Evolutionary conservation across 2,888 invertebrate species (phyloP), one percentile per base, ranked within the genome.

Genomic region (Leuctra nigra): DNA sequence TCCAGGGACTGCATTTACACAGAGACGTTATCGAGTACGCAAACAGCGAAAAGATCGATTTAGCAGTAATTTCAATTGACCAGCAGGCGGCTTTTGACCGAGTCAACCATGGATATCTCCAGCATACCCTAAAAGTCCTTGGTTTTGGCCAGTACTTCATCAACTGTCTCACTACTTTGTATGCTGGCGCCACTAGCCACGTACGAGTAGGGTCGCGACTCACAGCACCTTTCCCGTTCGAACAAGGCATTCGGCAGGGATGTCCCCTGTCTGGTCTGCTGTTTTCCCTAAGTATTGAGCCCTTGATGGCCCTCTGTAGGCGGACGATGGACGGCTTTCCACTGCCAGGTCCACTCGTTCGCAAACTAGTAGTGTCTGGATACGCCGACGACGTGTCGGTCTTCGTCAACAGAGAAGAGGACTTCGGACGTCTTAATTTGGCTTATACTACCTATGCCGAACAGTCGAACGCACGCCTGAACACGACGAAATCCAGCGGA

Each of bases 51-150:
- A 33, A 48, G 33, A 9, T 48, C 11, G 33, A 29, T 25, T 20
- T 48, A 4, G 48, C 29, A 20, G 16, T 48, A 2, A 16, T 48
- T 14, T 48, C 48, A 6, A 16, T 48, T 2, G 48, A 48, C 23
- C 48, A 48, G 41, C 18, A 41, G 18, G 16, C 41, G 3, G 41
- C 41, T 7, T 41, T 41, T 16, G 41, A 41, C 41, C 14, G 41
- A 18, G 20, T 41, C 3, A 20, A 41, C 6, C 41, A 41, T 16
- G 20, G 9, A 3, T 41, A 41, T 20, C 13, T 41, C 14, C 20
- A 18, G 4, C 9, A 16, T 3, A 41, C 41, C 4, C 41, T 41
- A 6, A 16, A 11, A 3, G 41, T 20, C 20, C 20, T 41, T 18
- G 20, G 20, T 20, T 41, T 41, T 13, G 41, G 41, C 7, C 41